phyloP scores from a whole-genome alignment of 2,888 invertebrate genomes.

The Drosophila hamatofila region DNA sequence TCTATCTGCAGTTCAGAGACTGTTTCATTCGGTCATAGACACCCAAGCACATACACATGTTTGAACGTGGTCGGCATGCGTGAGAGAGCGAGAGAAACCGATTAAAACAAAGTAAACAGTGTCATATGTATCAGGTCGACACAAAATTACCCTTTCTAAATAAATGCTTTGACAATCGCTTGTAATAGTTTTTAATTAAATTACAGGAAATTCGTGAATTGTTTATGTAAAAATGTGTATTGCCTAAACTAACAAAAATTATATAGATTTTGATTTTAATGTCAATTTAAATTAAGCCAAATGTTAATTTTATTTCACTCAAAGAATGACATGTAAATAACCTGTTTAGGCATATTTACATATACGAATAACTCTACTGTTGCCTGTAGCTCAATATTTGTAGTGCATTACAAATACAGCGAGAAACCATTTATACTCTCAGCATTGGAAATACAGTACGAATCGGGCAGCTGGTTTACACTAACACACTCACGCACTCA shows the following conservation, averaged over 20 bases:
- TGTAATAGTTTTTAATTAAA: not conserved
- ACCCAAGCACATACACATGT: not conserved
- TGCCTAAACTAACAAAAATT: no score
- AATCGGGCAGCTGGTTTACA: constrained; percentile 25
- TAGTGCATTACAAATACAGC: not conserved
- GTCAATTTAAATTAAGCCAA: not conserved
- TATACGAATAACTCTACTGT: not conserved
- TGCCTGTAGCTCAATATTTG: not conserved
- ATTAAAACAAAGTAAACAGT: not conserved
- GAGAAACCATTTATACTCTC: not conserved
- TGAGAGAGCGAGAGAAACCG: constrained; percentile 14
- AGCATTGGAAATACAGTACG: not conserved
- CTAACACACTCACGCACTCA: constrained; percentile 10
- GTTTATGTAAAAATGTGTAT: no score
- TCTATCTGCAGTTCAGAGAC: constrained; percentile 3
- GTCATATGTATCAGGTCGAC: not conserved
- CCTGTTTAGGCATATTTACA: not conserved
- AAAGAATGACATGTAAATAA: not conserved
- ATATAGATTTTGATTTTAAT: not conserved
- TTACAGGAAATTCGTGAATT: not conserved
- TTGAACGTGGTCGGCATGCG: not conserved
- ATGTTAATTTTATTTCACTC: not conserved
- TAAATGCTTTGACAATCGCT: not conserved
- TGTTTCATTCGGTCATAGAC: not conserved
- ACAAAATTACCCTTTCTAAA: constrained; percentile 8